phyloP scores from a whole-genome alignment of 2,888 invertebrate genomes.

The Leptinotarsa juncta region DNA sequence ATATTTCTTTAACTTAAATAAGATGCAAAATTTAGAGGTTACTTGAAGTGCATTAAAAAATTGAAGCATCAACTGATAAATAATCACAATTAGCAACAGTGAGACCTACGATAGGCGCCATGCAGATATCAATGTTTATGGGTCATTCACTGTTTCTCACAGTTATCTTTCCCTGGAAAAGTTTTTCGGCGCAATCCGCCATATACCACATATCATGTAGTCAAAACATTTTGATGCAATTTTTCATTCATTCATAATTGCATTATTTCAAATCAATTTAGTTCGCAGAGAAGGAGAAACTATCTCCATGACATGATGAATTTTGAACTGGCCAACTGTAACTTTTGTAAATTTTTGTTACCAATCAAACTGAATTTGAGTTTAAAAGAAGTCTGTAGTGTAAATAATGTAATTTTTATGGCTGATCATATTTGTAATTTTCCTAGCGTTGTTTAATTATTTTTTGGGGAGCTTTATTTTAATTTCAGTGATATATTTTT shows the following conservation, averaged over 20 bases:
- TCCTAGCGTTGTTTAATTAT: no score
- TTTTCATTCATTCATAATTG: no score
- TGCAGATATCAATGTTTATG: not conserved
- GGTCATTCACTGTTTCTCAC: not conserved
- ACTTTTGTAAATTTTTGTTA: not conserved
- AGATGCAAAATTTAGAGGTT: not conserved
- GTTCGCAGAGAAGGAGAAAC: no score
- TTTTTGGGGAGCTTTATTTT: no score
- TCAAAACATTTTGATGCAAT: not conserved
- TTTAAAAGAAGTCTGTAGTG: no score
- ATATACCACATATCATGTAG: not conserved
- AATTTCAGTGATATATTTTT: no score
- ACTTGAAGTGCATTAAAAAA: conserved; percentile 7
- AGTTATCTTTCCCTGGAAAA: not conserved
- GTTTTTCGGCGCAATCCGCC: not conserved
- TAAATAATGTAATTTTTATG: no score
- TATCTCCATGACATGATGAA: no score
- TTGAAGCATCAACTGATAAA: not conserved
- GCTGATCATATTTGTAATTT: no score
- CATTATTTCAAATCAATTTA: no score
- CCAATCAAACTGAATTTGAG: not conserved
- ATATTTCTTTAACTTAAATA: no score
- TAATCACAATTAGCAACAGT: not conserved
- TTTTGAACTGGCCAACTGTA: no score
- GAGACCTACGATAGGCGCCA: not conserved